phyloP scores from a whole-genome alignment of 1,140 invertebrate genomes.

The Achroia grisella region DNA sequence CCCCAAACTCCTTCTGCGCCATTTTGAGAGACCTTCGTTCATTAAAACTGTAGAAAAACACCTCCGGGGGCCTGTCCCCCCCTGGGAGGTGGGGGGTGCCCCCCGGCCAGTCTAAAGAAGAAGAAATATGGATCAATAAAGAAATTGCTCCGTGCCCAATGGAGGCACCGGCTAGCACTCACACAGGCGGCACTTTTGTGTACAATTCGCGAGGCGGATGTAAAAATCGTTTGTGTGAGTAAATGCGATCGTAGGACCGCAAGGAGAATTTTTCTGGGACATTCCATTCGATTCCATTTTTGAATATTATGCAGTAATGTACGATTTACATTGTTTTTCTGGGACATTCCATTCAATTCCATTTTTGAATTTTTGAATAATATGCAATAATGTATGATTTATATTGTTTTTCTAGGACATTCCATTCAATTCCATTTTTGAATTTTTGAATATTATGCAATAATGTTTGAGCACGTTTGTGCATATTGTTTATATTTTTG shows the following conservation, averaged over 20 bases:
- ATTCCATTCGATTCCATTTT: too few relatives aligned
- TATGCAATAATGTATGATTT: too few relatives aligned
- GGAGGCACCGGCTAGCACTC: slow-evolving; percentile 59
- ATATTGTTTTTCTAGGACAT: too few relatives aligned
- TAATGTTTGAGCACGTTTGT: too few relatives aligned
- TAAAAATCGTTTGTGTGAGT: slow-evolving; percentile 5
- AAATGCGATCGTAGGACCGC: slow-evolving; percentile 5
- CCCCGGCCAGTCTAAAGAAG: slow-evolving; percentile 66
- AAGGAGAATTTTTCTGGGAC: too few relatives aligned
- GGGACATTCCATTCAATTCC: too few relatives aligned
- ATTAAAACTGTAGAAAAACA: slow-evolving; percentile 72
- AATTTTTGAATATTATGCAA: too few relatives aligned
- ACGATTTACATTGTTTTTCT: too few relatives aligned
- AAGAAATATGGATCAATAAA: slow-evolving; percentile 74
- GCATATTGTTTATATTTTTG: too few relatives aligned
- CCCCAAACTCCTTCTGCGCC: slow-evolving; percentile 40
- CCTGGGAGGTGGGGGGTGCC: slow-evolving; percentile 11
- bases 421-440: too few relatives aligned
- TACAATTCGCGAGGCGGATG: background rate
- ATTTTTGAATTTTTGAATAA: too few relatives aligned
- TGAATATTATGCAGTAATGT: too few relatives aligned
- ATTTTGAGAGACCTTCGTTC: slow-evolving; percentile 54
- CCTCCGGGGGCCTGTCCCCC: slow-evolving; percentile 21
- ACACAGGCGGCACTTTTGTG: slow-evolving; percentile 25
- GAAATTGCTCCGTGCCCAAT: slow-evolving; percentile 71